Evolutionary conservation across 1,140 invertebrate genomes (phyloP).

Genomic region (Stegodyphus mimosarum): DNA sequence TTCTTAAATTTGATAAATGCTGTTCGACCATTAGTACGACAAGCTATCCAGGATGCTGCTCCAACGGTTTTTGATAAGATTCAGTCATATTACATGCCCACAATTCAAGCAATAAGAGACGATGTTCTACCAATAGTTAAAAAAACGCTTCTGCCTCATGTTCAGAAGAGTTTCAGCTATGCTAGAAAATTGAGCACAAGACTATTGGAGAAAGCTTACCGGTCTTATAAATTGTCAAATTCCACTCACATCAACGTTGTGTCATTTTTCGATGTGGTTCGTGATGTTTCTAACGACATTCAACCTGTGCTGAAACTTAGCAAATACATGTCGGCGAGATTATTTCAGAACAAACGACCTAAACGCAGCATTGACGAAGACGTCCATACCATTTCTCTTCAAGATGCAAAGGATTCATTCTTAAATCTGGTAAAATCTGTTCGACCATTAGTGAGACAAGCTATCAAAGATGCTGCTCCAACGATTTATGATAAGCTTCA

Average conservation of each 20-base stretch:
- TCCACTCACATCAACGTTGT: constrained; percentile 21
- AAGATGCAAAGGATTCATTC: too few relatives aligned
- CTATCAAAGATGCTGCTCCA: too few relatives aligned
- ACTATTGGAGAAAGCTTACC: constrained; percentile 1
- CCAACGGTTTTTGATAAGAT: not conserved
- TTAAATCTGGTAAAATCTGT: too few relatives aligned
- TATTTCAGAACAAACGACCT: not conserved
- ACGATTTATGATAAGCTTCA: too few relatives aligned
- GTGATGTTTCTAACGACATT: constrained; percentile 4
- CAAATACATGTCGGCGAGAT: not conserved
- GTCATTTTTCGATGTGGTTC: not conserved
- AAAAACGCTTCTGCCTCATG: not conserved
- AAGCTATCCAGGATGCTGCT: not conserved
- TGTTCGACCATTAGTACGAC: not conserved
- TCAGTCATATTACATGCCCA: not conserved
- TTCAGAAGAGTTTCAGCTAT: not conserved
- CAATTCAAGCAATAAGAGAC: not conserved
- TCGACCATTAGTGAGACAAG: too few relatives aligned
- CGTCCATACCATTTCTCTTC: too few relatives aligned
- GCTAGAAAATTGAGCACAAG: not conserved
- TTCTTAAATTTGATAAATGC: not conserved
- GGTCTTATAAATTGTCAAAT: constrained; percentile 19
- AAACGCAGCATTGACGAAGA: too few relatives aligned
- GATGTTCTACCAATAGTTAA: not conserved
- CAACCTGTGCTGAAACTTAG: constrained; percentile 25